Conservation (phyloP, 1,140 invertebrate species). For the Bathynomus jamesi region DNA sequence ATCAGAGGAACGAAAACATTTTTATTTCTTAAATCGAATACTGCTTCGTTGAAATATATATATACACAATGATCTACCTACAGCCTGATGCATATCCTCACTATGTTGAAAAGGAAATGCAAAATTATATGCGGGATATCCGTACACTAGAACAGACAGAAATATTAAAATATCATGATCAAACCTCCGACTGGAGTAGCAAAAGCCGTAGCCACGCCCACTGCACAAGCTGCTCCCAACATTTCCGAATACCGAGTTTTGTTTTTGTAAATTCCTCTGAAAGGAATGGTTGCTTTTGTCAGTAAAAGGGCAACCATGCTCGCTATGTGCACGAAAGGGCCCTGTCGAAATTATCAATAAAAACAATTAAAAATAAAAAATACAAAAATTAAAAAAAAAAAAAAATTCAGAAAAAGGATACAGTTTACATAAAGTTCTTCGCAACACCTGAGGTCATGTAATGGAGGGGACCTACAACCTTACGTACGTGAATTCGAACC, state of each 20-base stretch:
- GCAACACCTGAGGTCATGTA: no score
- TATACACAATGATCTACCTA: neutral
- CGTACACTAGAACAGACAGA: neutral
- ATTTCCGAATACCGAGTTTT: constrained; percentile 86
- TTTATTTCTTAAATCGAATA: neutral
- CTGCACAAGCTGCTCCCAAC: constrained; percentile 91
- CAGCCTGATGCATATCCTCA: neutral
- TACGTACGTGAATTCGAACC: no score
- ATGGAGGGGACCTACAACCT: no score
- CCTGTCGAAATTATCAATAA: constrained; percentile 48
- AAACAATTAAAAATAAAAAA: no score
- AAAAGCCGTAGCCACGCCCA: constrained; percentile 92
- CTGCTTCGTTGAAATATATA: neutral
- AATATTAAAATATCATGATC: no score
- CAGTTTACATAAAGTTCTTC: no score
- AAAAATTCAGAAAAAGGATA: no score
- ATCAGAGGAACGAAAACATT: no score
- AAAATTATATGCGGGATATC: neutral
- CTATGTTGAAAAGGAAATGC: no score
- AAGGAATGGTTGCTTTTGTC: constrained; percentile 84
- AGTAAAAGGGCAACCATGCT: constrained; percentile 89
- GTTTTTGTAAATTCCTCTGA: constrained; percentile 86
- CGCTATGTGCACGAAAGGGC: constrained; percentile 94
- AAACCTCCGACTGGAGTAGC: constrained; percentile 91
- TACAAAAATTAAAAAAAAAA: no score